Base-by-base conservation (phyloP, 1,140 invertebrate species). In the Lordiphosa mommai region DNA sequence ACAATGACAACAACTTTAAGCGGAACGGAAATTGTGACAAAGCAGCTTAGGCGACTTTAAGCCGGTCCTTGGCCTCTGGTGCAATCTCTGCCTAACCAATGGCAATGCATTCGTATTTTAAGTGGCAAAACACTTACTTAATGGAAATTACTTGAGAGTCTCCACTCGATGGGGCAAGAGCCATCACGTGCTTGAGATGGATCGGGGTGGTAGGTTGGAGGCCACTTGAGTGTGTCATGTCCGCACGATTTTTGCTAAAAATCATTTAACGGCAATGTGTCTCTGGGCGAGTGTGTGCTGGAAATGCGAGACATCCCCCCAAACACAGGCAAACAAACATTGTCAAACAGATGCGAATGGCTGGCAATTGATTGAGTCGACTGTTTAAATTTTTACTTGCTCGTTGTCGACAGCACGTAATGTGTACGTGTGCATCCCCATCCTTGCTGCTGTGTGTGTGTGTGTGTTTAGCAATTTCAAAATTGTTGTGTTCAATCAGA, bases 201-300 rank as follows among this genome's bases (percentile, higher is more conserved):
- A 34, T 17, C 14, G 41, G 13, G 23, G 27, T 30, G 53, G 36
- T 5, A 13, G 49, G 5, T 53, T 57, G 65, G 53, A 47, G 56
- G 56, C 55, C 67, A 82, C 77, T 84, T 84, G 77, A 85, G 64
- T 85, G 77, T 80, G 77, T 82, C 77, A 82, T 76, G 77, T 84
- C 72, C 72, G 64, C 79, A 77, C 68, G 77, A 84, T 77, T 84
- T 84, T 84, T 80, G 77, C 76, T 84, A 82, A 84, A 80, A 84
- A 80, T 80, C 77, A 80, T 80, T 80, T 80, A 80, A 76, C 76
- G 56, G 61, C 76, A 67, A 58, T 43, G 40, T 29, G 40, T 29
- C 14, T 33, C n/a, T 4, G 32, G n/a, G 13, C 4, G 12, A 14
- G 34, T 37, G 12, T 80, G 59, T 73, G 68, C 37, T 67, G 52